These are phyloP conservation scores for Calidris pygmaea DNA, from an alignment of 2,113 vertebrate genomes.

Conservation along the genomic window DNA sequence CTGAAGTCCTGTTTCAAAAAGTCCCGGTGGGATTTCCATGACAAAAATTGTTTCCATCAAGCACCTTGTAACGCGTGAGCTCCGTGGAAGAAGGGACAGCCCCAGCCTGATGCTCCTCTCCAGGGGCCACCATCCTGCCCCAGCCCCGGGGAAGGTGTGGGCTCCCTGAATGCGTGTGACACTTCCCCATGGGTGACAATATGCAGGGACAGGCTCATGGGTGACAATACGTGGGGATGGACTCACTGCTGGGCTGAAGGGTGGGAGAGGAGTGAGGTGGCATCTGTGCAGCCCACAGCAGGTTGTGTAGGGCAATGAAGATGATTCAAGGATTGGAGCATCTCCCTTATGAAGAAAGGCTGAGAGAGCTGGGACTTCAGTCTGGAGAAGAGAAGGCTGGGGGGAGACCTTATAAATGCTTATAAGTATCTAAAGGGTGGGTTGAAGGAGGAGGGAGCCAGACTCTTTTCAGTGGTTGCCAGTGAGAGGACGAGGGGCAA, in stretches of 20 bases:
- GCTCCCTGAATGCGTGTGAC: neutral
- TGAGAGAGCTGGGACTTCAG: no score
- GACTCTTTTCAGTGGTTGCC: no score
- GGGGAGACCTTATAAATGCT: no score
- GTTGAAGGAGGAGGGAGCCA: no score
- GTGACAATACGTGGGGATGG: rapidly evolving
- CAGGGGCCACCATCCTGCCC: no score
- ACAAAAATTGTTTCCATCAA: neutral
- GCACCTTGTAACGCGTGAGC: rapidly evolving
- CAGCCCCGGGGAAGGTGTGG: neutral
- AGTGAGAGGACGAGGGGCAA: no score
- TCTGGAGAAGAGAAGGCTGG: no score
- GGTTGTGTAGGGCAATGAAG: neutral
- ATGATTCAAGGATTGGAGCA: no score
- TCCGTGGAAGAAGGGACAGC: rapidly evolving
- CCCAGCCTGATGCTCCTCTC: neutral
- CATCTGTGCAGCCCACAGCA: neutral
- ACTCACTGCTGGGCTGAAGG: neutral
- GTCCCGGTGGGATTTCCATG: neutral
- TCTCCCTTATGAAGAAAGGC: no score
- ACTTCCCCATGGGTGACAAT: rapidly evolving
- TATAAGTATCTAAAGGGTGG: no score
- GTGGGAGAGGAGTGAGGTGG: no score
- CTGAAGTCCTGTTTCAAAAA: neutral
- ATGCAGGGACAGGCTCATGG: rapidly evolving